Evolutionary conservation across 2,888 invertebrate species (phyloP), one percentile per base, ranked within the genome.

Genomic region (Proisotoma minuta): DNA sequence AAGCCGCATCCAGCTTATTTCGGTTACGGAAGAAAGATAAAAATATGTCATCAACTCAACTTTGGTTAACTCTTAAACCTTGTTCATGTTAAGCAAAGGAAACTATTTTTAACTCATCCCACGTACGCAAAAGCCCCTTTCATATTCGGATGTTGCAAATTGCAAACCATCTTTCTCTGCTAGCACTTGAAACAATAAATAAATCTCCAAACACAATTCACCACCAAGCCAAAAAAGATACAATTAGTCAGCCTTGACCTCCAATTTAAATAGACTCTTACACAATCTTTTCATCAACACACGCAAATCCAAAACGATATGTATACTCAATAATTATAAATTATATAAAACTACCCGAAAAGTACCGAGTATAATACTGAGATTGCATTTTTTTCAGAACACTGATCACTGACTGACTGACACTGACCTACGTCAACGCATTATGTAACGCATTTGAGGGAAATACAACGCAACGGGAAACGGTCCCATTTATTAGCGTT

Each of bases 231-330:
- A 43, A 43, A 20, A 43, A 43, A 43, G 43, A 43, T 43, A 43
- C 43, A 43, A 43, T 43, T 43, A 43, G 43, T 20, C 18, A 43
- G 20, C 43, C 43, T 43, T 43, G 43, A 43, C 43, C 43, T 54
- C 40, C 40, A 54, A 24, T 23, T 52, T 52, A 28, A 28, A 34
- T 39, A 54, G 54, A 54, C 23, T 52, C n/a, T 29, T 52, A 28
- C 29, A 52, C 27, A 34, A 34, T 10, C 34, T n/a, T n/a, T n/a
- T n/a, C n/a, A n/a, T n/a, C n/a, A n/a, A n/a, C n/a, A n/a, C n/a
- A n/a, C n/a, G n/a, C n/a, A n/a, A n/a, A n/a, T n/a, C n/a, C n/a
- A n/a, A n/a, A n/a, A n/a, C n/a, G 12, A 34, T 34, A 34, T 10
- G 18, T 20, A 12, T 20, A 8, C 47, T 18, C 47, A 47, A 47